phyloP scores from a whole-genome alignment of 2,113 vertebrate genomes.

The Gallinago jamesoni region DNA sequence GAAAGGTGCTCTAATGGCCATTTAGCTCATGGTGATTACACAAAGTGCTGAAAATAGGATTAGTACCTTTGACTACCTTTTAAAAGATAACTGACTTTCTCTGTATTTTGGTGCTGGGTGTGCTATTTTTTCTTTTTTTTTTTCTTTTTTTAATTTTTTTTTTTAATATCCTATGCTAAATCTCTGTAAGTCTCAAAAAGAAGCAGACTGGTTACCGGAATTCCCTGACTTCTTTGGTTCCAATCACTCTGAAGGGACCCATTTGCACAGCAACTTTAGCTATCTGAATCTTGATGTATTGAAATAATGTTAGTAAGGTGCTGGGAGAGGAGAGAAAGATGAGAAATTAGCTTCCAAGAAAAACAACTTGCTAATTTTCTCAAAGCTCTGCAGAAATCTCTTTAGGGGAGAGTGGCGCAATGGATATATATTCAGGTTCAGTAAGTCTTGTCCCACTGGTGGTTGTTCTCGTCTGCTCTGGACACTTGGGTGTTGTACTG shows the following conservation, averaged over 20 bases:
- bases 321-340: neutral
- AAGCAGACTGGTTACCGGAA: neutral
- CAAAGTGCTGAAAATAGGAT: conserved; percentile 44
- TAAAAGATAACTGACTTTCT: neutral
- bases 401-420: neutral
- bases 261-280: neutral
- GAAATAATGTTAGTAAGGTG: neutral
- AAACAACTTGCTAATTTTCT: neutral
- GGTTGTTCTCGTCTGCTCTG: neutral
- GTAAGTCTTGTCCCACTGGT: neutral
- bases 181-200: neutral
- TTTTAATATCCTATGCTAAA: neutral
- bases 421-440: neutral
- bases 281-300: neutral
- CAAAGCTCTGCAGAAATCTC: neutral
- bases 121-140: neutral
- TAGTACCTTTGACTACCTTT: conserved; percentile 26
- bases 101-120: neutral
- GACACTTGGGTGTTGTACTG: neutral
- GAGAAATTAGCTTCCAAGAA: neutral
- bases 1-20: conserved; percentile 22
- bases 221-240: neutral
- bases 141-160: neutral
- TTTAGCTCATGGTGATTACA: neutral
- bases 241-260: neutral